Conservation (phyloP, 2,113 vertebrate species). For the Chaenogobius annularis region DNA sequence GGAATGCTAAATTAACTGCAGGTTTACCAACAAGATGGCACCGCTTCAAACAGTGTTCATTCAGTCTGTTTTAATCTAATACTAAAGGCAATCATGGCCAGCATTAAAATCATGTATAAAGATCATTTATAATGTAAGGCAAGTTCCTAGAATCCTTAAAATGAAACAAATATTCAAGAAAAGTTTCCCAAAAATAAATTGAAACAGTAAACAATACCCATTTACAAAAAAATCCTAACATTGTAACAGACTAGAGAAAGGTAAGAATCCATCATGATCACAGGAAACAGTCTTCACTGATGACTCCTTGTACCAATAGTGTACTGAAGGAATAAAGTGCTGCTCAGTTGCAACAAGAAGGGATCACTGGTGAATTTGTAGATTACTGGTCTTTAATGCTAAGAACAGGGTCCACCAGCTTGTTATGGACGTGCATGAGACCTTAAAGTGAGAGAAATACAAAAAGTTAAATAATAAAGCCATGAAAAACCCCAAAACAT, state of each 20-base stretch:
- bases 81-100: neutral
- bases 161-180: neutral
- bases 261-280: neutral
- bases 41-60: neutral
- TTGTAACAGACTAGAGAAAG: neutral
- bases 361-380: conserved; percentile 1
- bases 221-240: neutral
- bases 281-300: neutral
- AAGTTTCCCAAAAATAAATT: neutral
- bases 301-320: neutral
- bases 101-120: neutral
- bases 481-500: neutral
- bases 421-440: conserved; percentile 94
- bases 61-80: neutral
- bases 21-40: neutral
- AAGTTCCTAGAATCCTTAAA: neutral
- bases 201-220: neutral
- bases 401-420: conserved; percentile 84
- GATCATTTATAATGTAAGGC: neutral
- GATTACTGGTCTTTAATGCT: conserved; percentile 56
- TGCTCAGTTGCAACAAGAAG: neutral
- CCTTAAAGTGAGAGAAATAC: conserved; percentile 67
- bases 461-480: neutral
- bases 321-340: conserved; percentile 4
- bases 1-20: neutral